A percentile compares a stretch with the other conserved stretches of the same genome.
These are phyloP conservation scores for Kryptopterus vitreolus DNA, from an alignment of 2,797 vertebrate species.

Conservation along the genomic window DNA sequence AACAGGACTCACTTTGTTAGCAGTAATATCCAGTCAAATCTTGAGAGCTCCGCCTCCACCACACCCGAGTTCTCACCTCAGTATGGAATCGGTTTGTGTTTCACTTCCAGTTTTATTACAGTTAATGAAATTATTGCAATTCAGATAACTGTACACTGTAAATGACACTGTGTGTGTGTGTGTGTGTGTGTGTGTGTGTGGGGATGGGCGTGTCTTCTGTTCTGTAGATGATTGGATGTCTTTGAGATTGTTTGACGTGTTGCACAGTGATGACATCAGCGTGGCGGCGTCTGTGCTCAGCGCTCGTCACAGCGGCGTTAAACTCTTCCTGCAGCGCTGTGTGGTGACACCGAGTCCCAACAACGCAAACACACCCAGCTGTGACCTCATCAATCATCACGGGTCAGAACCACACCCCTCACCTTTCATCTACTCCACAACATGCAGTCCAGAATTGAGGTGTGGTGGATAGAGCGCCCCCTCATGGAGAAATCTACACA, in stretches of 20 bases:
- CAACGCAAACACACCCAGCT: constrained; percentile 4
- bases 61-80: constrained; percentile 5
- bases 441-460: not conserved
- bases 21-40: constrained; percentile 10
- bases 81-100: constrained; percentile 28
- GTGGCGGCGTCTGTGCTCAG: constrained; percentile 40
- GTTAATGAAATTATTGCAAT: not conserved
- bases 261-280: constrained; percentile 20
- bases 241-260: constrained; percentile 2
- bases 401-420: constrained; percentile 31
- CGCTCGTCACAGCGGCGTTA: not conserved
- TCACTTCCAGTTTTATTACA: not conserved
- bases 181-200: not conserved
- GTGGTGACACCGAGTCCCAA: constrained; percentile 19
- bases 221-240: constrained; percentile 33
- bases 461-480: too few species aligned
- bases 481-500: too few species aligned
- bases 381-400: constrained; percentile 34
- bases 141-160: not conserved
- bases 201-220: not conserved
- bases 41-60: not conserved
- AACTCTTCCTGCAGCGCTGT: constrained; percentile 44
- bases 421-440: not conserved
- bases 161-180: not conserved
- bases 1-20: constrained; percentile 48